Base-by-base conservation (phyloP, 2,888 invertebrate species). In the Anoncus sp. region DNA sequence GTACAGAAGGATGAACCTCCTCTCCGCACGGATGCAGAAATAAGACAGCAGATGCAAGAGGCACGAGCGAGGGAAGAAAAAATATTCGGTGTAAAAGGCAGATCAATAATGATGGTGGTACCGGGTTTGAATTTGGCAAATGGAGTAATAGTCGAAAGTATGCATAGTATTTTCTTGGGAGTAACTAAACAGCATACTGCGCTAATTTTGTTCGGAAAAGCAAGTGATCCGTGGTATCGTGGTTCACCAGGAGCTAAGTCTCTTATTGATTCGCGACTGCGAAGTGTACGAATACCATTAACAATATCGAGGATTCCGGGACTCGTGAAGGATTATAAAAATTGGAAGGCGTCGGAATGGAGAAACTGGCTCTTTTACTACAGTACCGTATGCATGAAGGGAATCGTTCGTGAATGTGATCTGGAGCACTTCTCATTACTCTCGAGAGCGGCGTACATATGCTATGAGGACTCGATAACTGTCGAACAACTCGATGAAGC, bases 311-410 rank as follows among this genome's bases (percentile, higher is more conserved):
- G 80, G 12, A 73, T 24, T 40, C 80, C 78, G 9, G 55, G 80
- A 57, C 53, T 57, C 7, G 67, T 81, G 22, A 57, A 45, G 38
- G 31, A 31, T 7, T 66, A 60, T 51, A 55, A 47, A 20, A 45
- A 63, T 22, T 82, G 80, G 78, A 80, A 80, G 45, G 79, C 79
- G 10, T 66, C 78, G 14, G 79, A 81, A 65, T 79, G 72, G 79
- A 60, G 81, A 24, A 80, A 82, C 45, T 79, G 78, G 79, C 27
- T 77, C 14, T 49, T 75, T 12, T 77, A 77, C 27, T 80, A 75
- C 20, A 43, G 31, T 31, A 12, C 59, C 18, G 49, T 57, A 1
- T 82, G 82, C 62, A 53, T 80, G 12, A 71, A 79, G 62, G 77
- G 60, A 7, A 22, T 79, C 5, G 40, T 79, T 40, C 62, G 63